These are phyloP conservation scores for rat (Rattus norvegicus) DNA, from an alignment of 2,113 vertebrate genomes.

Conservation along the genomic window DNA sequence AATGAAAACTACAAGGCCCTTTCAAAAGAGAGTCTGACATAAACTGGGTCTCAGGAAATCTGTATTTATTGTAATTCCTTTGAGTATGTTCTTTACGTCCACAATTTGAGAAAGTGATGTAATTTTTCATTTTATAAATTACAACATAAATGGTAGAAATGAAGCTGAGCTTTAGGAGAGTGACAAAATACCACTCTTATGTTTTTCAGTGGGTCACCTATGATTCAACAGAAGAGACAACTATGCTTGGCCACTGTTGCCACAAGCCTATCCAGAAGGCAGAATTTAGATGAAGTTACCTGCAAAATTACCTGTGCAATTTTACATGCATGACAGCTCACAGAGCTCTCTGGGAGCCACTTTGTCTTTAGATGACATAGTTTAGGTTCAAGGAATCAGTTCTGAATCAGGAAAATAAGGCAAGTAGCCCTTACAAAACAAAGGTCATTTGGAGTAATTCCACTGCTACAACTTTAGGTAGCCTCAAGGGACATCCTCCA, in stretches of 20 bases:
- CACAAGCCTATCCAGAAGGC: neutral
- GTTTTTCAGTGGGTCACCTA: neutral
- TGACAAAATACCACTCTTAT: neutral
- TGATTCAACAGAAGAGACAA: neutral
- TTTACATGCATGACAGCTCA: neutral
- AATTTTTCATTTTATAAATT: conserved; percentile 18
- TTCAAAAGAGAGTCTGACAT: neutral
- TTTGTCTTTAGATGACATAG: neutral
- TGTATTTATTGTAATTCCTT: neutral
- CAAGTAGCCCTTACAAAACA: neutral
- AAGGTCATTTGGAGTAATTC: neutral
- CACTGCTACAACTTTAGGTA: neutral
- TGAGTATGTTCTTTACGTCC: neutral
- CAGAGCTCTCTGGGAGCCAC: neutral
- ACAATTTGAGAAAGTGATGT: neutral
- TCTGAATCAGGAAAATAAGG: neutral
- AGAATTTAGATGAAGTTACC: neutral
- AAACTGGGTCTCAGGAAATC: neutral
- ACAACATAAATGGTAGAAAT: neutral
- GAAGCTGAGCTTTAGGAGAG: neutral
- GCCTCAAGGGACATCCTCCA: neutral
- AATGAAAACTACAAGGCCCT: neutral
- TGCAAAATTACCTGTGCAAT: neutral
- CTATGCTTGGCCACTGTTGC: neutral
- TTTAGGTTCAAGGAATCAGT: conserved; percentile 10